These are phyloP conservation scores for Monopterus albus DNA, from an alignment of 2,113 vertebrate genomes.

Conservation along the genomic window DNA sequence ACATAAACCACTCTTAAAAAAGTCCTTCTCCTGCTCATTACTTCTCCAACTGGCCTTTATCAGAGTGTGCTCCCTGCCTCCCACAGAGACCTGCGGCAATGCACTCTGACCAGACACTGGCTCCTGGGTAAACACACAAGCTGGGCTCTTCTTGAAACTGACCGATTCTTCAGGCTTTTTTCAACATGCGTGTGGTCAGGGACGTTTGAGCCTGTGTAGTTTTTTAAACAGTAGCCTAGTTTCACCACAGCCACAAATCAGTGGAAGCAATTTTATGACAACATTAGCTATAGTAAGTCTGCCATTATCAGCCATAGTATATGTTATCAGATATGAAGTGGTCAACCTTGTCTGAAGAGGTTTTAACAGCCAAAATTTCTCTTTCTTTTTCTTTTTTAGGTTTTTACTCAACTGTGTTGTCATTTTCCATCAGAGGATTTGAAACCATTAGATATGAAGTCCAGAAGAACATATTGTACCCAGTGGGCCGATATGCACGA, in stretches of 20 bases:
- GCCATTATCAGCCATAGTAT: constrained; percentile 35
- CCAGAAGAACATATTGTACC: constrained; percentile 40
- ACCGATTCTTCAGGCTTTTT: constrained; percentile 5
- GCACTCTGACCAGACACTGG: constrained; percentile 42
- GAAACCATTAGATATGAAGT: constrained; percentile 42
- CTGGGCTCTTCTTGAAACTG: constrained; percentile 23
- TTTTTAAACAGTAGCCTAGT: neutral
- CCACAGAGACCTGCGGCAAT: constrained; percentile 52
- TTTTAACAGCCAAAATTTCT: neutral
- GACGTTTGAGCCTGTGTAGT: neutral
- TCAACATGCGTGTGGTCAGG: neutral
- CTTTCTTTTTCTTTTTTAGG: neutral
- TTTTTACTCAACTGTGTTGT: constrained; percentile 18
- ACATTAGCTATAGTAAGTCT: constrained; percentile 27
- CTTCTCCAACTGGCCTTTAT: constrained; percentile 47
- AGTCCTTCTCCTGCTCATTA: constrained; percentile 38
- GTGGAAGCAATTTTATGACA: too few species aligned
- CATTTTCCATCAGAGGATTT: constrained; percentile 36
- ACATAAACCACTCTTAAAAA: constrained; percentile 14
- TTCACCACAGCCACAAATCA: neutral
- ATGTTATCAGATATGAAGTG: constrained; percentile 35
- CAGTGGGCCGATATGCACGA: constrained; percentile 19
- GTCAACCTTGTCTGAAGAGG: constrained; percentile 13
- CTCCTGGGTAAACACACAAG: constrained; percentile 40
- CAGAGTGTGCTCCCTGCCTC: constrained; percentile 39